Evolutionary conservation across 64 coral and sea anemone species (phyloP).

Genomic region (Hydrozoanthus tunicans): DNA sequence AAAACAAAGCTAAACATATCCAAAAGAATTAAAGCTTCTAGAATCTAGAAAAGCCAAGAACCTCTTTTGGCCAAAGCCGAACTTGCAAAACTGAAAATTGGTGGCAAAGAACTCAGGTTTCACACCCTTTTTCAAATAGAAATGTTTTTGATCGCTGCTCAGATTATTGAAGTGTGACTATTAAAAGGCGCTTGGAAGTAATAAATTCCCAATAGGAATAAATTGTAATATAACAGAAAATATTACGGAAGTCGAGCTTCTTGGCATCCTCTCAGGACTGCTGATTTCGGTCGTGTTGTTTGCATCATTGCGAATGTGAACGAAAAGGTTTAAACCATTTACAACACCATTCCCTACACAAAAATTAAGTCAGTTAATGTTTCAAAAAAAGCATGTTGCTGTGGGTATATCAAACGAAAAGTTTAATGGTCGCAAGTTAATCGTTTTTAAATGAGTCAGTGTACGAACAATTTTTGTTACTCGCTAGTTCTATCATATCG

Average conservation of each 20-base stretch:
- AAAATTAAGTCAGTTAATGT: too few species aligned
- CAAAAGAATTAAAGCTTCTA: slow-evolving; percentile 11
- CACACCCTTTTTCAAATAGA: background rate
- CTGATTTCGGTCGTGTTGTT: too few species aligned
- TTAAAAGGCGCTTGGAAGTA: slow-evolving; percentile 10
- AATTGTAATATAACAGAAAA: background rate
- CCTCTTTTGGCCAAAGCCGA: background rate
- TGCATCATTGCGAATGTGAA: too few species aligned
- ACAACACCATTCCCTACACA: too few species aligned
- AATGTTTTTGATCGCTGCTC: background rate
- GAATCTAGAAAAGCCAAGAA: background rate
- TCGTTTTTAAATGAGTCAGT: too few species aligned
- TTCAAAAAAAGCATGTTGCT: too few species aligned
- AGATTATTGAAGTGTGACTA: background rate
- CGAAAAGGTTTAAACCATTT: too few species aligned
- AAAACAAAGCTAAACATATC: slow-evolving; percentile 26
- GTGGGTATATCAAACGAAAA: too few species aligned
- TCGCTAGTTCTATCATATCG: background rate
- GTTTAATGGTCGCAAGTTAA: too few species aligned
- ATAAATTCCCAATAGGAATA: background rate
- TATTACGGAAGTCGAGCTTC: too few species aligned
- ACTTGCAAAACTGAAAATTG: background rate
- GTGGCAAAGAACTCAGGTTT: background rate
- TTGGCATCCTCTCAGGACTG: too few species aligned
- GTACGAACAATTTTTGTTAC: background rate